phyloP scores from a whole-genome alignment of 2,797 vertebrate species.

The Anguilla obscura region DNA sequence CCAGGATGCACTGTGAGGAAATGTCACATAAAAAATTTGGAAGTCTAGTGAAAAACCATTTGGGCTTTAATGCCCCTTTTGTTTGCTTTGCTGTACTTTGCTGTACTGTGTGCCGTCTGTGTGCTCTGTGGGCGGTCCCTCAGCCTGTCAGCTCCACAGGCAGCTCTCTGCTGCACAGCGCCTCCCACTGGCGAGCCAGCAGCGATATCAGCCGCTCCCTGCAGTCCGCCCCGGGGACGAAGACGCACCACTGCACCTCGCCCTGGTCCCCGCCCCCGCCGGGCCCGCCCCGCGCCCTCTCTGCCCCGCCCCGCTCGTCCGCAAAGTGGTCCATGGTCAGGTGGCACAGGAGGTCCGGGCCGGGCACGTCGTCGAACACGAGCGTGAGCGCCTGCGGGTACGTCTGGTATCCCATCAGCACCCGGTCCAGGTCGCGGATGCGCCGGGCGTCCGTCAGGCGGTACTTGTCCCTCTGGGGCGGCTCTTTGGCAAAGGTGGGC shows the following conservation, averaged over 20 bases:
- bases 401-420: slow-evolving; percentile 93
- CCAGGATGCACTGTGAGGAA: slow-evolving; percentile 58
- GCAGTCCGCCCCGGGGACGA: slow-evolving; percentile 90
- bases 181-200: slow-evolving; percentile 94
- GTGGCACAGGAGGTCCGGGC: slow-evolving; percentile 87
- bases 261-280: slow-evolving; percentile 58
- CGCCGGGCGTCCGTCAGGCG: slow-evolving; percentile 85
- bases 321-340: slow-evolving; percentile 93
- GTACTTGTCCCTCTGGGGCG: slow-evolving; percentile 89
- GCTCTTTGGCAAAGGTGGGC: slow-evolving; percentile 94
- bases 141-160: slow-evolving; percentile 91
- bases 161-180: slow-evolving; percentile 89
- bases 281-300: slow-evolving; percentile 48
- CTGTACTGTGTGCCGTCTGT: slow-evolving; percentile 11
- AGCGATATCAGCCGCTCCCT: slow-evolving; percentile 90
- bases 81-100: slow-evolving; percentile 4
- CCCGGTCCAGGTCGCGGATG: slow-evolving; percentile 90
- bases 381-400: slow-evolving; percentile 91
- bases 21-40: slow-evolving; percentile 30
- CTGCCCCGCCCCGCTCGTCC: slow-evolving; percentile 51
- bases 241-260: slow-evolving; percentile 94
- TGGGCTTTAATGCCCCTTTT: neutral
- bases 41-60: slow-evolving; percentile 18
- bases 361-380: slow-evolving; percentile 90
- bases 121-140: slow-evolving; percentile 47